Evolutionary conservation across 2,888 invertebrate genomes (phyloP), one percentile per base, ranked within the genome.

Genomic region (Glomeris marginata): DNA sequence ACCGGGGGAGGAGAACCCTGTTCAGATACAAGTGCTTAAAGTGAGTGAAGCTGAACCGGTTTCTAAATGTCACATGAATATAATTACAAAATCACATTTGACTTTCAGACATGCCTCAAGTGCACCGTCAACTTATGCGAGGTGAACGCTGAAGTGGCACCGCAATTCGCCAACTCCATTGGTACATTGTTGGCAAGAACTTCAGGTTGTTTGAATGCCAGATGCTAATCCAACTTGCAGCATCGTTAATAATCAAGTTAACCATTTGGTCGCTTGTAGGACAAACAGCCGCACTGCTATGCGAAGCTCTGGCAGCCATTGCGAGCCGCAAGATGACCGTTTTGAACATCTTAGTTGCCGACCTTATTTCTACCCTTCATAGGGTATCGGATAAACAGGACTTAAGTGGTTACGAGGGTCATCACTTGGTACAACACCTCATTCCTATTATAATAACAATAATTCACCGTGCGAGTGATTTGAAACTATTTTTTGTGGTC

Each of bases 301-400:
- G 82, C 61, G 81, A 84, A 67, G 78, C 82, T 1, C 65, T 85
- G 15, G 82, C 81, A 2, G 81, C 83, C 1, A 76, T 85, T 45
- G 82, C 81, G 15, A 77, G 80, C 54, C 69, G 73, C 46, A 71
- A 74, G 60, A 69, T 73, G 8, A 73, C 75, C 56, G 72, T 76
- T 18, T 62, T 80, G 21, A 65, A 75, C 40, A 70, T 74, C 2
- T 69, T 78, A 50, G 64, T 78, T 5, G 73, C 74, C 4, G 74
- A 76, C 43, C 54, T 69, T 2, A 51, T 66, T 16, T 11, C 33
- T 37, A 21, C 44, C 6, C 16, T 49, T 13, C 22, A 15, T 2
- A n/a, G 20, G 37, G 46, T 22, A 45, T 36, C 35, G 2, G 35
- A 34, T 2, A 35, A 48, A 36, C 40, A 34, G 22, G 49, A 36